Evolutionary conservation across 2,888 invertebrate species (phyloP).

Genomic region (Creontiades dilutus): DNA sequence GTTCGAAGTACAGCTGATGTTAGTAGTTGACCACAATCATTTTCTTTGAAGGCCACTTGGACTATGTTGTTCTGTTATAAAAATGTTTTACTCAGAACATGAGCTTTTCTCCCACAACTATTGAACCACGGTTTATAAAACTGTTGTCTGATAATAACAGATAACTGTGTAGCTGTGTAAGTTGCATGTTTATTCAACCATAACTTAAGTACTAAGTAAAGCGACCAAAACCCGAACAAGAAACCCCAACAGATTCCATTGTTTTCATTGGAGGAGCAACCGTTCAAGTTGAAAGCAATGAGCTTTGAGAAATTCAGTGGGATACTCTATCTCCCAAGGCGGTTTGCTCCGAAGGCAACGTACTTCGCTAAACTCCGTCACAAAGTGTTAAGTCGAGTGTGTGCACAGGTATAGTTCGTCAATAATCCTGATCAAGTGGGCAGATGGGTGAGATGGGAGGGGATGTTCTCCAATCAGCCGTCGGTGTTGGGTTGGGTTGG

Average conservation of each 20-base stretch:
- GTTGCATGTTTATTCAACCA: too few species aligned
- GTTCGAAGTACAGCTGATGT: too few species aligned
- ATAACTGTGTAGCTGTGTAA: too few species aligned
- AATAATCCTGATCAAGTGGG: slow-evolving; percentile 16
- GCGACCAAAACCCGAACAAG: not conserved
- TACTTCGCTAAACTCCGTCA: not conserved
- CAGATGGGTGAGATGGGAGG: not conserved
- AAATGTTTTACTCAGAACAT: too few species aligned
- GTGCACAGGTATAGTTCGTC: slow-evolving; percentile 33
- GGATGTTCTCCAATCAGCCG: not conserved
- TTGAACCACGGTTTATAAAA: too few species aligned
- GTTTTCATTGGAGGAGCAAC: not conserved
- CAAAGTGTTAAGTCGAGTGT: slow-evolving; percentile 1
- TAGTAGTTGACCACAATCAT: too few species aligned
- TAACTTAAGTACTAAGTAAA: too few species aligned
- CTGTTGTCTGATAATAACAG: too few species aligned
- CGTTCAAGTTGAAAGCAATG: not conserved
- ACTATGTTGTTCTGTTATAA: too few species aligned
- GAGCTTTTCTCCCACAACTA: too few species aligned
- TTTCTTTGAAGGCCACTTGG: too few species aligned
- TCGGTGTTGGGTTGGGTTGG: not conserved
- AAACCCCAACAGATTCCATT: not conserved
- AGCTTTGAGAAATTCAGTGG: not conserved
- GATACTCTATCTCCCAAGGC: not conserved
- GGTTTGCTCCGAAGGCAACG: not conserved